phyloP scores from a whole-genome alignment of 1,140 invertebrate species.

The Papilio dardanus region DNA sequence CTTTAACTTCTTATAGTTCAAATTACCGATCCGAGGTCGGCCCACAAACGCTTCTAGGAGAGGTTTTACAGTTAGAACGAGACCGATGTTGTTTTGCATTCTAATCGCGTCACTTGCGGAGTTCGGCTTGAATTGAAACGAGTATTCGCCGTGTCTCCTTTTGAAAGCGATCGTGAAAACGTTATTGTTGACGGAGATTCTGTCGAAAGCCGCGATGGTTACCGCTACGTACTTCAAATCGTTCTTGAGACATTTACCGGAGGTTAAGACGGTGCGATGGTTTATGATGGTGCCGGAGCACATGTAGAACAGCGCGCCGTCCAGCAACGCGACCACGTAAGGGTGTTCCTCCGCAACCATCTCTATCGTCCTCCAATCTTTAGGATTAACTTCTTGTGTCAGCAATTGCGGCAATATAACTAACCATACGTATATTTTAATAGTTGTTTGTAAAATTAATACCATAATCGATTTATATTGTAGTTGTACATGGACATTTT shows the following conservation, averaged over 20 bases:
- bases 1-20: constrained; percentile 54
- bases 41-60: constrained; percentile 49
- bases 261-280: constrained; percentile 56
- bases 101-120: constrained; percentile 43
- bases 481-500: not conserved
- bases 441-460: constrained; percentile 29
- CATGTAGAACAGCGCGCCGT: constrained; percentile 47
- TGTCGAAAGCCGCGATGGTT: constrained; percentile 47
- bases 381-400: constrained; percentile 13
- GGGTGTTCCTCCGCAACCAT: constrained; percentile 57
- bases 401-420: constrained; percentile 17
- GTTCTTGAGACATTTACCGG: constrained; percentile 52
- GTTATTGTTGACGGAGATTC: constrained; percentile 45
- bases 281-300: constrained; percentile 60
- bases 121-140: constrained; percentile 45
- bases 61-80: constrained; percentile 51
- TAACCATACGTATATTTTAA: constrained; percentile 9
- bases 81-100: constrained; percentile 63
- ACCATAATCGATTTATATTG: constrained; percentile 31
- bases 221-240: constrained; percentile 51
- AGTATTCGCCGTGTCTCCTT: constrained; percentile 54
- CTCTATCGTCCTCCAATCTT: constrained; percentile 56
- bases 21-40: constrained; percentile 49
- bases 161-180: constrained; percentile 50
- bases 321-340: constrained; percentile 61